Percentiles rank a stretch among this genome's conserved stretches.
phyloP scores from a whole-genome alignment of 2,113 vertebrate genomes.

The Calcarius ornatus region DNA sequence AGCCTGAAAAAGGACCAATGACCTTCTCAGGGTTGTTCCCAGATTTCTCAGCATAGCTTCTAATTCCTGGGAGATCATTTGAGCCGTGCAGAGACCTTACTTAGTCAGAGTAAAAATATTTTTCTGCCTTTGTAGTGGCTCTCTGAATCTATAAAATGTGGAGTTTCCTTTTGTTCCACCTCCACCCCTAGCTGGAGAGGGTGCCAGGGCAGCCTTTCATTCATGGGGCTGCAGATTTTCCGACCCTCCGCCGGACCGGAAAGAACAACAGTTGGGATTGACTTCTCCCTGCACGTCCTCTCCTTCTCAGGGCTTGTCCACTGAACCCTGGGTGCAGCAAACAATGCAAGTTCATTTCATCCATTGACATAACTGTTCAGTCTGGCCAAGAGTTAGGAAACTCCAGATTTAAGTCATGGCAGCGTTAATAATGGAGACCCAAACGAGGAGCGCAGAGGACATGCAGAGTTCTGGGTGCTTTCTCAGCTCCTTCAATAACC shows the following conservation, averaged over 20 bases:
- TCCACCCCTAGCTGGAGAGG: conserved; percentile 5
- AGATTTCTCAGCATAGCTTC: conserved; percentile 13
- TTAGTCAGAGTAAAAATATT: conserved; percentile 62
- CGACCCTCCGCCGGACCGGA: not conserved
- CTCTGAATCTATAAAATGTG: not conserved
- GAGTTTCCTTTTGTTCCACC: conserved; percentile 54
- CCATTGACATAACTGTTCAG: not conserved
- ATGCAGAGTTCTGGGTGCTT: not conserved
- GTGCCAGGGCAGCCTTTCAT: conserved; percentile 11
- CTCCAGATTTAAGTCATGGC: not conserved
- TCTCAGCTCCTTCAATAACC: not conserved
- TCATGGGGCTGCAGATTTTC: conserved; percentile 42
- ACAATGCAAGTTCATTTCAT: not conserved
- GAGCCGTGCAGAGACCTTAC: not conserved
- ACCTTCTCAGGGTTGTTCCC: conserved; percentile 15
- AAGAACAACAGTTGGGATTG: not conserved
- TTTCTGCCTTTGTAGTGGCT: conserved; percentile 49
- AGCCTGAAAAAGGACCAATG: not conserved
- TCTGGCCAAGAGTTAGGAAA: not conserved
- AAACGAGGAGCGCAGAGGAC: not conserved
- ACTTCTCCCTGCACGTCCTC: not conserved
- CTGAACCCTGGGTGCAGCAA: not conserved
- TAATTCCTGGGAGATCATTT: conserved; percentile 42
- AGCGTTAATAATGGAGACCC: not conserved
- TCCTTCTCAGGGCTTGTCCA: not conserved